A percentile compares a stretch with the other conserved stretches of the same genome.
Evolutionary conservation across 1,140 invertebrate species (phyloP).

Genomic region (Leptinotarsa lineolata): DNA sequence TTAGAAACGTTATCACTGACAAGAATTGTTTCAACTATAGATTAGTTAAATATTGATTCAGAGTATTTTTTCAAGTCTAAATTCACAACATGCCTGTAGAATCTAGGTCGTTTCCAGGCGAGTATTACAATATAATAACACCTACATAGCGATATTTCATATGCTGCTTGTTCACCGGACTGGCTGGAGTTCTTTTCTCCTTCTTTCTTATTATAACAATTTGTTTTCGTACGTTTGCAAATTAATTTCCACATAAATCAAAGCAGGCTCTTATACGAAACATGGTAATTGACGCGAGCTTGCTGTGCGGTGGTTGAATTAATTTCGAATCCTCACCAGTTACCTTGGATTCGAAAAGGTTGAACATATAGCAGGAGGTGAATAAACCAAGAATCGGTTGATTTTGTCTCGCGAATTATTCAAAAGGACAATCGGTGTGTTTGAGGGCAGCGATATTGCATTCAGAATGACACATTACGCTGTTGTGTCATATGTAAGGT

Average conservation of each 20-base stretch:
- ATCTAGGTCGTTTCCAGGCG: background rate
- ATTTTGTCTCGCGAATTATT: no score
- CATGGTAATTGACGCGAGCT: background rate
- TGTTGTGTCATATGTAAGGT: no score
- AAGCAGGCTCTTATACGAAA: background rate
- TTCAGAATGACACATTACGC: no score
- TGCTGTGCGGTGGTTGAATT: slow-evolving; percentile 1
- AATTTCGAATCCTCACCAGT: background rate
- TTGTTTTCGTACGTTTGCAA: slow-evolving; percentile 11
- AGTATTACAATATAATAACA: slow-evolving; percentile 10
- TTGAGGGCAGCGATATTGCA: background rate
- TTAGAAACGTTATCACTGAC: no score
- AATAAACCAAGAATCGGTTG: no score
- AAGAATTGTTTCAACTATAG: no score
- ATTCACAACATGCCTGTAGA: no score
- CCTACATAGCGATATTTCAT: slow-evolving; percentile 34
- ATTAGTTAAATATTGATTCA: no score
- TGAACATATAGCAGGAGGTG: background rate
- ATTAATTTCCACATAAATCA: slow-evolving; percentile 18
- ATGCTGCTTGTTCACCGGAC: background rate
- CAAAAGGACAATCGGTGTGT: no score
- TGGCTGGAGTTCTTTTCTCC: background rate
- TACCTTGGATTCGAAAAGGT: background rate
- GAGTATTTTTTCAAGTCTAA: no score
- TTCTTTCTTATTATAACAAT: slow-evolving; percentile 1